Percentiles rank a stretch among this genome's conserved stretches.
phyloP scores from a whole-genome alignment of 2,113 vertebrate species.

The Crocuta crocuta region DNA sequence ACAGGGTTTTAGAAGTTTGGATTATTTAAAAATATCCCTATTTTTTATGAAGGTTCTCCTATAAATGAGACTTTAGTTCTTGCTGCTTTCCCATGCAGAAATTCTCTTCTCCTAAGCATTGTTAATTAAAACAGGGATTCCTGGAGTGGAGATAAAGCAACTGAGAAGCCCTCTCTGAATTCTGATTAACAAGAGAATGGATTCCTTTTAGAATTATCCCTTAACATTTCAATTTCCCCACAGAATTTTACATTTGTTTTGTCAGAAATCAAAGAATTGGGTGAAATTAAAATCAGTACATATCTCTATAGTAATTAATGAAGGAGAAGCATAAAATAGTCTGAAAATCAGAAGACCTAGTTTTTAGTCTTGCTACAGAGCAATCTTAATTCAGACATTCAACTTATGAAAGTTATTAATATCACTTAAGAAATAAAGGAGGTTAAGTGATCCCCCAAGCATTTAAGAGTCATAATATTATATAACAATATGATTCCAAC shows the following conservation, averaged over 20 bases:
- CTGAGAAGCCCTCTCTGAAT: not conserved
- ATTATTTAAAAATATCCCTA: not conserved
- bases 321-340: not conserved
- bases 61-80: not conserved
- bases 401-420: not conserved
- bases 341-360: not conserved
- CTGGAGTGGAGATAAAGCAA: not conserved
- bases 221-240: not conserved
- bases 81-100: not conserved
- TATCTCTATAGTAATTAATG: not conserved
- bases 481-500: not conserved
- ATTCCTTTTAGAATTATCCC: not conserved
- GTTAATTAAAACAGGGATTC: not conserved
- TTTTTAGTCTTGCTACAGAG: not conserved
- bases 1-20: not conserved
- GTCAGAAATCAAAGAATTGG: not conserved
- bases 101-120: not conserved
- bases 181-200: not conserved
- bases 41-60: not conserved
- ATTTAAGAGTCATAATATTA: not conserved
- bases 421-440: conserved; percentile 7
- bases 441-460: not conserved
- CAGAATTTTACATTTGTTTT: not conserved
- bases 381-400: not conserved
- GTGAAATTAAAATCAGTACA: not conserved